A percentile compares a stretch with the other conserved stretches of the same genome.
phyloP scores from a whole-genome alignment of 2,113 vertebrate genomes.

The Rhagologus leucostigma region DNA sequence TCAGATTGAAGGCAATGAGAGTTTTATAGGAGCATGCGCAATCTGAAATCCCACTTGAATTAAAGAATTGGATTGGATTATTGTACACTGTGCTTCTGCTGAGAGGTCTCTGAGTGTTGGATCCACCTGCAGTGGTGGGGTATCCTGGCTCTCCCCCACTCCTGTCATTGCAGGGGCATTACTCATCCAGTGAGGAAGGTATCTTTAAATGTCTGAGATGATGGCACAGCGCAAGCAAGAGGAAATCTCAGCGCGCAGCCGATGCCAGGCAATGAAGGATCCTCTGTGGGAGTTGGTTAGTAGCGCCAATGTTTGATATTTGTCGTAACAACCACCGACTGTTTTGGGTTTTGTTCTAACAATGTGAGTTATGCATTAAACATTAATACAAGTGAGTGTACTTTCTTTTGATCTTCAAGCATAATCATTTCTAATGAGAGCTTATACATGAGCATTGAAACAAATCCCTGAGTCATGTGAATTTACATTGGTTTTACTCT shows the following conservation, averaged over 20 bases:
- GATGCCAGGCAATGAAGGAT: background rate
- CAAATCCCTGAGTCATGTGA: slow-evolving; percentile 60
- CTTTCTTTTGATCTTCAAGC: slow-evolving; percentile 57
- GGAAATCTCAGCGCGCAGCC: background rate
- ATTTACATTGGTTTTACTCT: slow-evolving; percentile 59
- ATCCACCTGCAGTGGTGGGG: background rate
- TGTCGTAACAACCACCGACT: slow-evolving; percentile 43
- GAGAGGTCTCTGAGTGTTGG: background rate
- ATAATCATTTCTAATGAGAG: slow-evolving; percentile 62
- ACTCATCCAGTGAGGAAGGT: background rate
- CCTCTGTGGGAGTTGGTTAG: slow-evolving; percentile 27
- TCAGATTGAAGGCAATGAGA: background rate
- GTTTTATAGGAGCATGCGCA: background rate
- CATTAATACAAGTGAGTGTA: slow-evolving; percentile 52
- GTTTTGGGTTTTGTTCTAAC: slow-evolving; percentile 52
- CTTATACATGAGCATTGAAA: slow-evolving; percentile 58
- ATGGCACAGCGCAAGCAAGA: background rate
- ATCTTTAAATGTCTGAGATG: background rate
- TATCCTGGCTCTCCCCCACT: background rate
- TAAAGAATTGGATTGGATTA: background rate
- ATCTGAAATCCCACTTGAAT: background rate
- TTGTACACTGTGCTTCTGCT: background rate
- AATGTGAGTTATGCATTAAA: slow-evolving; percentile 62
- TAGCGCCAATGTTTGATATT: slow-evolving; percentile 16
- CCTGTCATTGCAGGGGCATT: background rate